A percentile compares a stretch with the other conserved stretches of the same genome.
Evolutionary conservation across 2,888 invertebrate species (phyloP).

Genomic region (Pomacea canaliculata): DNA sequence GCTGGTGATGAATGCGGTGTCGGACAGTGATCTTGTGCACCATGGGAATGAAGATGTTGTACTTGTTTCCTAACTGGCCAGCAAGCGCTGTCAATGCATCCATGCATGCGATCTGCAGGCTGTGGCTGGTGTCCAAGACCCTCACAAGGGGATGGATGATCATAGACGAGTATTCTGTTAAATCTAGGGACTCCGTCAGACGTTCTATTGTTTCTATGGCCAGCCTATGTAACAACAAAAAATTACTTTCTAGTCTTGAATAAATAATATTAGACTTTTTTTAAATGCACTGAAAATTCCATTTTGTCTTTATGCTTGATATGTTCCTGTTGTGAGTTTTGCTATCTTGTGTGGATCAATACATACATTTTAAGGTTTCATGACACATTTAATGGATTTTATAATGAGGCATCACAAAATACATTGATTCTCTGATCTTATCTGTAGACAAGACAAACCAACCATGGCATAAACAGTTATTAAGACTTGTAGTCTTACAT

Average conservation of each 20-base stretch:
- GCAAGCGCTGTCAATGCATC: constrained; percentile 90
- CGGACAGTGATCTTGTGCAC: constrained; percentile 80
- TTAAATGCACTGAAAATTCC: too few species aligned
- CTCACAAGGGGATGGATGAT: constrained; percentile 95
- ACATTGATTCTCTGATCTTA: too few species aligned
- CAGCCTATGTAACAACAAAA: constrained; percentile 52
- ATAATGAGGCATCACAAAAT: too few species aligned
- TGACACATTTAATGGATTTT: too few species aligned
- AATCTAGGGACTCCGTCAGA: constrained; percentile 89
- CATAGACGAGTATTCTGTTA: constrained; percentile 90
- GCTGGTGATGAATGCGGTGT: constrained; percentile 74
- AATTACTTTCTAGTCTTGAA: too few species aligned
- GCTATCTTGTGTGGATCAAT: too few species aligned
- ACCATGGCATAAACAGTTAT: too few species aligned
- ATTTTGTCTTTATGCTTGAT: too few species aligned
- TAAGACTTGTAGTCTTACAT: too few species aligned
- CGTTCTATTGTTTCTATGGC: constrained; percentile 85
- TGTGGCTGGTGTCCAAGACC: constrained; percentile 82
- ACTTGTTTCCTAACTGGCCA: constrained; percentile 77
- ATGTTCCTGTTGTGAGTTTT: too few species aligned
- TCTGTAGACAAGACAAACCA: too few species aligned
- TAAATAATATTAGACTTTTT: neutral
- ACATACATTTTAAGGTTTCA: too few species aligned
- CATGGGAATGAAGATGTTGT: constrained; percentile 90
- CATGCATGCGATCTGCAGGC: constrained; percentile 82